A percentile compares a stretch with the other conserved stretches of the same genome.
phyloP scores from a whole-genome alignment of 2,113 vertebrate species.

The Hoplias malabaricus region DNA sequence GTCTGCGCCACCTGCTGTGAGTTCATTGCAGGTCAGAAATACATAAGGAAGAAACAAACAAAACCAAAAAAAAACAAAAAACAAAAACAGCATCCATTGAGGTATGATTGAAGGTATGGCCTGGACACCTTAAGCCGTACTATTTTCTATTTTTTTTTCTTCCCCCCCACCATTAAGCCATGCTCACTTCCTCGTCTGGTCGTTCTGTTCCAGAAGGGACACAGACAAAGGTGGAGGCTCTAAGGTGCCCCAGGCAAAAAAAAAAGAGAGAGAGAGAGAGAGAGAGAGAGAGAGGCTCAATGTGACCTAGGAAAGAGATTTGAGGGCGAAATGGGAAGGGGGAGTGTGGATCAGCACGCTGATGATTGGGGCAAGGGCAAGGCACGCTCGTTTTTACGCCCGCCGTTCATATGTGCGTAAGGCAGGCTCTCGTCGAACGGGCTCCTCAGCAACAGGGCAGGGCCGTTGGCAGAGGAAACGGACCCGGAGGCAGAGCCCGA shows the following conservation, averaged over 20 bases:
- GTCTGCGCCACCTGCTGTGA: conserved; percentile 49
- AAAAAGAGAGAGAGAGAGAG: not conserved
- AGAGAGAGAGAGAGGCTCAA: not conserved
- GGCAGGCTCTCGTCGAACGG: conserved; percentile 89
- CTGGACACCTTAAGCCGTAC: conserved; percentile 11
- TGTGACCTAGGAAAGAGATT: not conserved
- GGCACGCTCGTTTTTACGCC: conserved; percentile 89
- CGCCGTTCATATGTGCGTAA: conserved; percentile 98
- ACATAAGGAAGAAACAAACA: conserved; percentile 54
- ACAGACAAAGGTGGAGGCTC: not conserved
- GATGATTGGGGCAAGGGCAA: conserved; percentile 95
- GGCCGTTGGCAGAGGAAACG: conserved; percentile 78
- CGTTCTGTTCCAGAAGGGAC: conserved; percentile 20
- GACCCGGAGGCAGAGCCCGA: conserved; percentile 71
- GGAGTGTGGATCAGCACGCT: conserved; percentile 86
- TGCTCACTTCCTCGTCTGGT: not conserved
- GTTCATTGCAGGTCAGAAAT: conserved; percentile 52
- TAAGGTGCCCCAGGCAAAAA: not conserved
- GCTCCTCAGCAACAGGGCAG: conserved; percentile 76
- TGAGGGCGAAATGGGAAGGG: not conserved
- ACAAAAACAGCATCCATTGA: conserved; percentile 71
- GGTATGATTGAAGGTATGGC: conserved; percentile 83
- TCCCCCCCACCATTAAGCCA: not conserved
- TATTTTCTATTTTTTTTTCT: not conserved
- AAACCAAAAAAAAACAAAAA: conserved; percentile 54